A percentile compares a stretch with the other conserved stretches of the same genome.
phyloP scores from a whole-genome alignment of 2,888 invertebrate genomes.

The Netelia virgata region DNA sequence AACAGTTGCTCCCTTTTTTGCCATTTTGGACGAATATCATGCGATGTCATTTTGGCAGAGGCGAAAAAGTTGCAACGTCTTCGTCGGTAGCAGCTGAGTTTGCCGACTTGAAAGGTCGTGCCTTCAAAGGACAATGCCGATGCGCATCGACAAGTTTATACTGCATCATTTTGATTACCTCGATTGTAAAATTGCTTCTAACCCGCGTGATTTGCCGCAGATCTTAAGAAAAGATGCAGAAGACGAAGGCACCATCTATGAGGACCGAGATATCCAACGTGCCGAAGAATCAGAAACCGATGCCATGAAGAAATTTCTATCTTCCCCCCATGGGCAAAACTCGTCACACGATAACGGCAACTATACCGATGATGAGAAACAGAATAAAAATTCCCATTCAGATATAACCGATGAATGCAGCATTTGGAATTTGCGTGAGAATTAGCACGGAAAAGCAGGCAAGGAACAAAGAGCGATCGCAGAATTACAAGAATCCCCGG shows the following conservation, averaged over 20 bases:
- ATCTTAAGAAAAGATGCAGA: background rate
- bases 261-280: no score
- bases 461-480: slow-evolving; percentile 6
- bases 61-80: slow-evolving; percentile 63
- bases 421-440: slow-evolving; percentile 56
- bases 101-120: slow-evolving; percentile 55
- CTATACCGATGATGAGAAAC: no score
- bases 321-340: background rate
- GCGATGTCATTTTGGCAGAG: slow-evolving; percentile 59
- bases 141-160: slow-evolving; percentile 67
- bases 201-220: slow-evolving; percentile 45
- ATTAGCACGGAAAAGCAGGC: slow-evolving; percentile 56
- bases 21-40: slow-evolving; percentile 68
- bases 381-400: background rate
- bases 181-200: slow-evolving; percentile 66
- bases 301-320: background rate
- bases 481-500: slow-evolving; percentile 18
- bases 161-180: slow-evolving; percentile 67
- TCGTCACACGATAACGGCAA: background rate
- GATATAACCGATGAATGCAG: slow-evolving; percentile 27
- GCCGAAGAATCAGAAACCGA: no score
- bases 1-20: slow-evolving; percentile 59
- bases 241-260: background rate
- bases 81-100: slow-evolving; percentile 68
- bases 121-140: slow-evolving; percentile 62